Evolutionary conservation across 2,888 invertebrate species (phyloP).

Genomic region (Sarcophaga subvicina): DNA sequence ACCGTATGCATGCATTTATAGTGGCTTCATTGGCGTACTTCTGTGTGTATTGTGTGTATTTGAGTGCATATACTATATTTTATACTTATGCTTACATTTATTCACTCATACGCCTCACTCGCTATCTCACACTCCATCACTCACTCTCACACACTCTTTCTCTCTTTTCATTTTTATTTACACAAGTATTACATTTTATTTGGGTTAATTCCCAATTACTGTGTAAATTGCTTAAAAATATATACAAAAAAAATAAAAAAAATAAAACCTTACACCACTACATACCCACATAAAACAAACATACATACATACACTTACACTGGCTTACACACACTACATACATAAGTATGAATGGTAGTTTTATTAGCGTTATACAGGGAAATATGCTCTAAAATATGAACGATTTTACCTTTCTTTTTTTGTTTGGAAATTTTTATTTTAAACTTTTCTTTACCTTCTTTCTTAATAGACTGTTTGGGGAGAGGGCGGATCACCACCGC

Average conservation of each 20-base stretch:
- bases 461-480: background rate
- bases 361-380: background rate
- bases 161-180: slow-evolving; percentile 58
- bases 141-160: slow-evolving; percentile 14
- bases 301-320: background rate
- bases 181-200: slow-evolving; percentile 75
- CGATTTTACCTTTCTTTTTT: too few relatives aligned
- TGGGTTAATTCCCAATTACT: slow-evolving; percentile 81
- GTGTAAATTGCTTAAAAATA: slow-evolving; percentile 79
- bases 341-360: slow-evolving; percentile 8
- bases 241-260: slow-evolving; percentile 18
- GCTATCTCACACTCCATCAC: too few relatives aligned
- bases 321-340: background rate
- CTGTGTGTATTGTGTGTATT: background rate
- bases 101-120: slow-evolving; percentile 3
- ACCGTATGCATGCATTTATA: background rate
- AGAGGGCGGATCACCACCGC: background rate
- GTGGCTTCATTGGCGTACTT: slow-evolving; percentile 2
- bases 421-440: too few relatives aligned
- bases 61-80: slow-evolving; percentile 18
- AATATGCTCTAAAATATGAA: too few relatives aligned
- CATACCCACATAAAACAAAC: background rate
- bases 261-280: slow-evolving; percentile 36
- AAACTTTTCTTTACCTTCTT: too few relatives aligned
- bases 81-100: slow-evolving; percentile 36